Conservation (phyloP, 2,113 vertebrate genomes). For the Pimephales promelas region DNA sequence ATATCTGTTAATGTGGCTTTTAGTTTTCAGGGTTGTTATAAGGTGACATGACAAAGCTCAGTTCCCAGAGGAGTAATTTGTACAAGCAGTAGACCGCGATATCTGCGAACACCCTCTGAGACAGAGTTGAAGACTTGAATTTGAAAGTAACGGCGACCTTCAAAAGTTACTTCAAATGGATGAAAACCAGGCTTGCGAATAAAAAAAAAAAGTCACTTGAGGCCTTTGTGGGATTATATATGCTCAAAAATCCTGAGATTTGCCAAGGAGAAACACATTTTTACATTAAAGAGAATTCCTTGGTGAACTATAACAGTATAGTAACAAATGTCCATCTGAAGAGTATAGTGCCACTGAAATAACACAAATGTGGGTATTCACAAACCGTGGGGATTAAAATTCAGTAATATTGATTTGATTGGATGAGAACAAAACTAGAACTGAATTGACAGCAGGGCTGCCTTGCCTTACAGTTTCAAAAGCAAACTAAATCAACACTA, state of each 20-base stretch:
- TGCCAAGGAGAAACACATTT: background rate
- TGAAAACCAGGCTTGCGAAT: background rate
- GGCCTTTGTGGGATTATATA: background rate
- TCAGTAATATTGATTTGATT: too few relatives aligned
- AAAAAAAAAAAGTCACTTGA: slow-evolving; percentile 7
- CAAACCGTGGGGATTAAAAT: background rate
- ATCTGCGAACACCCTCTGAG: background rate
- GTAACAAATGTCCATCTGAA: background rate
- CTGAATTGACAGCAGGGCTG: too few relatives aligned
- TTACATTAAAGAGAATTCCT: background rate
- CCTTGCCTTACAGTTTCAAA: too few relatives aligned
- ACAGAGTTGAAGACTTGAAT: slow-evolving; percentile 6
- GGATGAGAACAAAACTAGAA: too few relatives aligned
- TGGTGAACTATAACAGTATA: background rate
- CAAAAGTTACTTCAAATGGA: slow-evolving; percentile 21
- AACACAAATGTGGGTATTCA: background rate
- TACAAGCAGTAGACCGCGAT: background rate
- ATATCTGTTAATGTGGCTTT: background rate
- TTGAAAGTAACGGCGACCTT: slow-evolving; percentile 44
- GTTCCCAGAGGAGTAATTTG: background rate
- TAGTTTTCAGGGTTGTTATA: background rate
- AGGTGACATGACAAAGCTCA: background rate
- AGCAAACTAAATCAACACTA: too few relatives aligned
- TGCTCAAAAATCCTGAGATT: background rate
- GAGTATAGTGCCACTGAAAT: background rate